Conservation (phyloP, 2,888 invertebrate genomes). For the Crocallis elinguaria region DNA sequence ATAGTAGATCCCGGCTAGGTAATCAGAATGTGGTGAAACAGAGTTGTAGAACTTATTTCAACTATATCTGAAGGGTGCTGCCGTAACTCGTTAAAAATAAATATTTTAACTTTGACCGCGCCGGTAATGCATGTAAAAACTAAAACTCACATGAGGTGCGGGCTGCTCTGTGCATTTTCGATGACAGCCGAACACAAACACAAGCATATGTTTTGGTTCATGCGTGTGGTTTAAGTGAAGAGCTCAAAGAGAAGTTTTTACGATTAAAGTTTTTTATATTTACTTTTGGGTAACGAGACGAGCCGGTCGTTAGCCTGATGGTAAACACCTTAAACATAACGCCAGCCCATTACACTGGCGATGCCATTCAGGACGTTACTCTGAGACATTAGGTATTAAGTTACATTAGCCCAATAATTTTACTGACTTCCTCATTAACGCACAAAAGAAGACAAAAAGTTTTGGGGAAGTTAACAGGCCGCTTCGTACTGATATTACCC, state of each 20-base stretch:
- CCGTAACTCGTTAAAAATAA: conserved; percentile 55
- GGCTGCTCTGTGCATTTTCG: conserved; percentile 58
- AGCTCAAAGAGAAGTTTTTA: background rate
- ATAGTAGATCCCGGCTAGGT: too few species aligned
- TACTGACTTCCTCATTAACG: too few species aligned
- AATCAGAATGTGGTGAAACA: conserved; percentile 9
- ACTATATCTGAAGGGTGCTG: conserved; percentile 27
- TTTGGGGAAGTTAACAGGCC: too few species aligned
- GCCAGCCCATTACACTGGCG: conserved; percentile 47
- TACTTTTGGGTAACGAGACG: too few species aligned
- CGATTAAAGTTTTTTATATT: background rate
- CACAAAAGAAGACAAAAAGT: too few species aligned
- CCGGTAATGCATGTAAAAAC: conserved; percentile 54
- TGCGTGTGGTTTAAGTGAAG: conserved; percentile 20
- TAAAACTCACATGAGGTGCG: conserved; percentile 40
- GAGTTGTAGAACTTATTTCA: conserved; percentile 1
- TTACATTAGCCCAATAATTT: too few species aligned
- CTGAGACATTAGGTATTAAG: too few species aligned
- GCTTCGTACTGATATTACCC: too few species aligned
- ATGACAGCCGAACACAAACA: conserved; percentile 66
- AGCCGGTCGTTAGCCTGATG: too few species aligned
- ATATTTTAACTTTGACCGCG: conserved; percentile 54
- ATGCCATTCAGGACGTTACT: too few species aligned
- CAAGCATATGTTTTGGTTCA: conserved; percentile 34
- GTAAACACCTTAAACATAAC: too few species aligned